These are phyloP conservation scores for Dolichallabes microphthalmus DNA, from an alignment of 2,113 vertebrate genomes.

Conservation along the genomic window DNA sequence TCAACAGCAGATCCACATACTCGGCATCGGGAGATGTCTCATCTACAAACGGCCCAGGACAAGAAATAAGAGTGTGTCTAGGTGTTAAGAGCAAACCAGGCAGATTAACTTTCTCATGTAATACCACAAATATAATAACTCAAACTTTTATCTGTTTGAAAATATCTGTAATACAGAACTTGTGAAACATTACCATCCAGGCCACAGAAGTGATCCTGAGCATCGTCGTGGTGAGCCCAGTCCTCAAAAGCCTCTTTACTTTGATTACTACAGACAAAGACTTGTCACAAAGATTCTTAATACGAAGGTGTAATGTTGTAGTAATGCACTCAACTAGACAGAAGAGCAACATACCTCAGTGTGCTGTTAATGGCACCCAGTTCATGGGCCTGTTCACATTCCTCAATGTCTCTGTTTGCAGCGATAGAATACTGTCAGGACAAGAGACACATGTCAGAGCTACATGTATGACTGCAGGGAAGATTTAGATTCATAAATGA, in stretches of 20 bases:
- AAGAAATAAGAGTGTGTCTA: background rate
- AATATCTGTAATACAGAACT: background rate
- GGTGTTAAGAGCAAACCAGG: background rate
- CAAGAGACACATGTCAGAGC: background rate
- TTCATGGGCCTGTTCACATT: conserved; percentile 88
- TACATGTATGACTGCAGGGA: too few relatives aligned
- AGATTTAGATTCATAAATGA: background rate
- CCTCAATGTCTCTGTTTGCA: conserved; percentile 76
- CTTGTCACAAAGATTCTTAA: background rate
- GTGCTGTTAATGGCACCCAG: conserved; percentile 94
- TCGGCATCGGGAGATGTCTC: conserved; percentile 88
- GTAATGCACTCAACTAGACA: background rate
- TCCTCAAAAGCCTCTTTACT: conserved; percentile 94
- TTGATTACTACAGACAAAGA: conserved; percentile 79
- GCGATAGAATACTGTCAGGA: conserved; percentile 78
- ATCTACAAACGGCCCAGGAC: conserved; percentile 71
- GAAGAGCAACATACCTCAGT: conserved; percentile 77
- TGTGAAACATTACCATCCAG: conserved; percentile 83
- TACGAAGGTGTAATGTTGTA: background rate
- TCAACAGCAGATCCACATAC: conserved; percentile 90
- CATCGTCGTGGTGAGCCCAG: conserved; percentile 96
- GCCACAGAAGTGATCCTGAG: conserved; percentile 96
- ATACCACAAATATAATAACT: background rate
- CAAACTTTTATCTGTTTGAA: background rate
- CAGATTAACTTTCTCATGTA: background rate